Evolutionary conservation across 2,797 vertebrate species (phyloP).

Genomic region (Takifugu ocellatus): DNA sequence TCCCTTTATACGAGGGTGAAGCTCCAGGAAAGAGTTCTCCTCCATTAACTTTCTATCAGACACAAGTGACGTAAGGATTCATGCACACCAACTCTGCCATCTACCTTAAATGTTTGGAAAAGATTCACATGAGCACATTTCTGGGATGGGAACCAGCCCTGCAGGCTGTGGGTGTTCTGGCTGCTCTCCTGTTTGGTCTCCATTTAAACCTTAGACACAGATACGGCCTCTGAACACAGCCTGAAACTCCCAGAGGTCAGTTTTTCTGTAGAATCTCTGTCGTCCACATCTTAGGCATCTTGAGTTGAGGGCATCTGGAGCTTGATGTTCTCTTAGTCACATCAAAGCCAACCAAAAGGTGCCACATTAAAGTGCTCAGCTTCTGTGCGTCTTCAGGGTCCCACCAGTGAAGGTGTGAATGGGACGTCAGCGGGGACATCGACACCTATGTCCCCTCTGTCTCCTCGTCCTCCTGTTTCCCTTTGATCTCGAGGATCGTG

Average conservation of each 20-base stretch:
- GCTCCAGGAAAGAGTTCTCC: slow-evolving; percentile 39
- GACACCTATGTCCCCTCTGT: too few relatives aligned
- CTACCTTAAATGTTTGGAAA: slow-evolving; percentile 15
- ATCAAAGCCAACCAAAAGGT: not conserved
- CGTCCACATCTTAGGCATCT: not conserved
- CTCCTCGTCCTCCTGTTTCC: too few relatives aligned
- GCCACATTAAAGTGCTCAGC: too few relatives aligned
- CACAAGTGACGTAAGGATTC: slow-evolving; percentile 21
- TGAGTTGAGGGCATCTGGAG: not conserved
- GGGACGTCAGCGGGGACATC: too few relatives aligned
- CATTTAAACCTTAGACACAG: not conserved
- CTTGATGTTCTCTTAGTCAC: slow-evolving; percentile 2
- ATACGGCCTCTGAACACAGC: not conserved
- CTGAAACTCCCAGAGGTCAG: not conserved
- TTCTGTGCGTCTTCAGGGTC: too few relatives aligned
- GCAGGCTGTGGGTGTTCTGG: slow-evolving; percentile 39
- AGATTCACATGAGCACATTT: slow-evolving; percentile 20
- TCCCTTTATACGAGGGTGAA: slow-evolving; percentile 20
- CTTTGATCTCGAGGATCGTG: too few relatives aligned
- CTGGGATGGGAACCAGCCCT: slow-evolving; percentile 7
- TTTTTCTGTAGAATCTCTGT: too few relatives aligned
- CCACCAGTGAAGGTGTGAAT: too few relatives aligned
- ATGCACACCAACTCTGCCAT: slow-evolving; percentile 9
- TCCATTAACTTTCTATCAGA: slow-evolving; percentile 24
- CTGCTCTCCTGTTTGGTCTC: slow-evolving; percentile 6